Conservation (phyloP, 2,888 invertebrate genomes). For the Pseudolycoriella hygida region DNA sequence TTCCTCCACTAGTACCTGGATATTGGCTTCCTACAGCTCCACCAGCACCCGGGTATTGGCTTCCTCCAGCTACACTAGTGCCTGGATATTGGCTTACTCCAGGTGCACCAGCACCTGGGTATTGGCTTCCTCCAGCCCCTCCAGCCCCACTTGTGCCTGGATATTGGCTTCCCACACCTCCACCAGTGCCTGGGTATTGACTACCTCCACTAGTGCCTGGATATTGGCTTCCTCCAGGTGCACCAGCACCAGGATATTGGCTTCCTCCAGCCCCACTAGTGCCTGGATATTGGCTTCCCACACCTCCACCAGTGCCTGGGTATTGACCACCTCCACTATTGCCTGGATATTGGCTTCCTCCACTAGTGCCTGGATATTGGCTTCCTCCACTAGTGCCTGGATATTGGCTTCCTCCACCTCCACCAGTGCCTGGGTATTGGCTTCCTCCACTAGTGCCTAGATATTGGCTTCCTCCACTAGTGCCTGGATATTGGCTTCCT, state of each 20-base stretch:
- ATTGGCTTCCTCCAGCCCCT: background rate
- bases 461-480: background rate
- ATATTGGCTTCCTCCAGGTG: too few relatives aligned
- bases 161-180: background rate
- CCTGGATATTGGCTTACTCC: too few relatives aligned
- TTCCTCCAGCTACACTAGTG: background rate
- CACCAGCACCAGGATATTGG: background rate
- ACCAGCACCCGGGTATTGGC: background rate
- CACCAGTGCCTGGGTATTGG: conserved; percentile 3
- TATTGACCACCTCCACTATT: background rate
- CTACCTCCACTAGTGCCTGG: background rate
- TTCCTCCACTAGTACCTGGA: background rate
- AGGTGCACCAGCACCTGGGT: background rate
- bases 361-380: too few relatives aligned
- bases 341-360: background rate
- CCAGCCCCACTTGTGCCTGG: too few relatives aligned
- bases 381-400: background rate
- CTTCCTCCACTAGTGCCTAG: background rate
- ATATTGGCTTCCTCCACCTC: background rate
- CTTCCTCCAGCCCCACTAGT: conserved; percentile 1
- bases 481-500: background rate
- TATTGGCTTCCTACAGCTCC: background rate
- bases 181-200: background rate
- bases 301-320: background rate
- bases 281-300: background rate